Conservation (phyloP, 2,113 vertebrate species). For the Neotoma lepida region DNA sequence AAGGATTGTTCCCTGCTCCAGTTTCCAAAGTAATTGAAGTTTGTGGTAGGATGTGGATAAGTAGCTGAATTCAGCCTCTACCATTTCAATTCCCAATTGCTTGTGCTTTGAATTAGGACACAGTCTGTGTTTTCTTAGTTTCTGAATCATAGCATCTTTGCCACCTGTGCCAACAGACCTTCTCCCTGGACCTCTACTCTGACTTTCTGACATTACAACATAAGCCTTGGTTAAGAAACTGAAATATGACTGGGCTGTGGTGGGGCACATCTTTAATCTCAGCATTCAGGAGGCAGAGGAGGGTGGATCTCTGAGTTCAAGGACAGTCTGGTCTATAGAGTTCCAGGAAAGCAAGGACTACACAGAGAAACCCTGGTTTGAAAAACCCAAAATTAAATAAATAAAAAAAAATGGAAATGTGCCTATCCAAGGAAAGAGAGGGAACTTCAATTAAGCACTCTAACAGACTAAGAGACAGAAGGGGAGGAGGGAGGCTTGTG, state of each 20-base stretch:
- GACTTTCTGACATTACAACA: slow-evolving; percentile 8
- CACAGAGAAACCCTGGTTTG: background rate
- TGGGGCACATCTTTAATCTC: background rate
- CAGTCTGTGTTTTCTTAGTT: slow-evolving; percentile 3
- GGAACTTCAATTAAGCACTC: background rate
- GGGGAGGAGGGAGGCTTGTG: background rate
- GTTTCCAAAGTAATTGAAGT: background rate
- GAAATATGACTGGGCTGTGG: background rate
- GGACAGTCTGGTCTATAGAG: background rate
- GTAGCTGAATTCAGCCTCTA: background rate
- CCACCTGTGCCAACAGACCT: background rate
- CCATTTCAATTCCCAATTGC: background rate
- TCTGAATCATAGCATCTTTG: slow-evolving; percentile 14
- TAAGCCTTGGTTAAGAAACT: background rate
- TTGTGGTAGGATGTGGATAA: background rate
- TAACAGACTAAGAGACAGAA: background rate
- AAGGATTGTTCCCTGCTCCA: background rate
- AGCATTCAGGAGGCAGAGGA: background rate
- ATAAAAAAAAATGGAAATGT: background rate
- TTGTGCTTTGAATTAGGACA: background rate
- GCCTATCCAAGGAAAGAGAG: background rate
- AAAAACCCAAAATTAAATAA: background rate
- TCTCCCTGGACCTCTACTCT: background rate
- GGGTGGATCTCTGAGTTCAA: background rate
- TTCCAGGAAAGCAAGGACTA: background rate